Percentiles rank a stretch among this genome's conserved stretches.
Conservation (phyloP, 2,888 invertebrate genomes). For the Eupithecia subfuscata region DNA sequence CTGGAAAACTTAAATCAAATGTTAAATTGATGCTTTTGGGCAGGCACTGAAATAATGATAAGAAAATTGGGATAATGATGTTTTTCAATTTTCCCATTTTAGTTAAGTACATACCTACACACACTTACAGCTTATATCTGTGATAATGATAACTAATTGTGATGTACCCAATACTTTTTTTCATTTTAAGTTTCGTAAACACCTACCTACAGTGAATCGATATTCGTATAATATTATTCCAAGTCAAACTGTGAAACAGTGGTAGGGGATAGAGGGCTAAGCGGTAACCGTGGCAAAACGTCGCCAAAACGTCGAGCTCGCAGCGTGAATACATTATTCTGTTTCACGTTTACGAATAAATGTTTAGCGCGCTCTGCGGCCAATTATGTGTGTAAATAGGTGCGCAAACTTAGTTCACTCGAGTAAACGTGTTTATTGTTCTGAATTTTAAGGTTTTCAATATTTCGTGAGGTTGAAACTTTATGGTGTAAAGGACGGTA, state of each 20-base stretch:
- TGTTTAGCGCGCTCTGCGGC: constrained; percentile 58
- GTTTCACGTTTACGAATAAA: constrained; percentile 56
- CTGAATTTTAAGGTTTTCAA: constrained; percentile 34
- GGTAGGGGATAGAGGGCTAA: constrained; percentile 43
- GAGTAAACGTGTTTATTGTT: constrained; percentile 42
- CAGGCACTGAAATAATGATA: not conserved
- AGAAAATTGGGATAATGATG: not conserved
- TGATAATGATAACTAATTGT: too few species aligned
- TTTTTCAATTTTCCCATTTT: too few species aligned
- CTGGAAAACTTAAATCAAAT: not conserved
- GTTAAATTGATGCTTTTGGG: not conserved
- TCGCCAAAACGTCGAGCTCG: constrained; percentile 52
- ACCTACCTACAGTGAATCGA: not conserved
- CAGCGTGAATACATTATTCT: constrained; percentile 60
- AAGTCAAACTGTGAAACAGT: constrained; percentile 11
- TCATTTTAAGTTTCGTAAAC: not conserved
- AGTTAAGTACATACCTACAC: too few species aligned
- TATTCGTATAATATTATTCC: not conserved
- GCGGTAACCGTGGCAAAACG: constrained; percentile 43
- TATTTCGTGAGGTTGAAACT: not conserved
- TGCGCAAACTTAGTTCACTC: constrained; percentile 38
- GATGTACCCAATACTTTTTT: not conserved
- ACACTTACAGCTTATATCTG: too few species aligned
- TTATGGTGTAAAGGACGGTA: not conserved
- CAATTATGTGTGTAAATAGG: constrained; percentile 49